Conservation (phyloP, 2,888 invertebrate genomes). For the Oeneis ivallda region DNA sequence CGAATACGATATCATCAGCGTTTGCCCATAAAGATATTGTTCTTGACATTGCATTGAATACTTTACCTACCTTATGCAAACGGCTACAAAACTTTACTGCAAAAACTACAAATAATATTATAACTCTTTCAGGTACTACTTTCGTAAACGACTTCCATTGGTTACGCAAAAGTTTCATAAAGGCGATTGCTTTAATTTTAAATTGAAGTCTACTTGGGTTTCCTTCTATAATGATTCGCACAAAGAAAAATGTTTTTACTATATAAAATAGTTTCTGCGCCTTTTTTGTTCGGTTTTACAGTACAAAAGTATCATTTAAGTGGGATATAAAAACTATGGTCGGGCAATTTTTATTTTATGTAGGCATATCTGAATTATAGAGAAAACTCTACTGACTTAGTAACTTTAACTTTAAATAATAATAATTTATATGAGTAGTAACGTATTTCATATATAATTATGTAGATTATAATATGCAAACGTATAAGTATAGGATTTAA, state of each 20-base stretch:
- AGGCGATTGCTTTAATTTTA: not conserved
- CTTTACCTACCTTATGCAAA: not conserved
- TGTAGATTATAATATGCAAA: no score
- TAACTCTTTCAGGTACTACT: not conserved
- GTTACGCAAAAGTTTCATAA: slow-evolving; percentile 1
- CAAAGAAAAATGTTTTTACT: slow-evolving; percentile 12
- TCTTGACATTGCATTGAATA: not conserved
- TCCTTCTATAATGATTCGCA: slow-evolving; percentile 2
- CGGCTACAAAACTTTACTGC: no score
- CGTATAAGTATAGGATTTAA: no score
- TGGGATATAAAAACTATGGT: not conserved
- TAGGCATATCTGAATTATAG: not conserved
- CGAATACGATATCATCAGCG: not conserved
- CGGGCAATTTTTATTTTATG: slow-evolving; percentile 6
- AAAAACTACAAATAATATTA: not conserved
- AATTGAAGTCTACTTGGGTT: slow-evolving; percentile 3
- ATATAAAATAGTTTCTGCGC: slow-evolving; percentile 4
- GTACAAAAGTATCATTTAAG: not conserved
- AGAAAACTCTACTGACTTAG: not conserved
- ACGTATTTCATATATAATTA: no score
- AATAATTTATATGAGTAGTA: no score
- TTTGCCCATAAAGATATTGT: not conserved
- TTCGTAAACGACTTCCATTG: slow-evolving; percentile 8
- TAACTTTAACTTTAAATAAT: no score
- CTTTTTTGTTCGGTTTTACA: not conserved